Evolutionary conservation across 2,797 vertebrate species (phyloP).

Genomic region (Loris lydekkerianus): DNA sequence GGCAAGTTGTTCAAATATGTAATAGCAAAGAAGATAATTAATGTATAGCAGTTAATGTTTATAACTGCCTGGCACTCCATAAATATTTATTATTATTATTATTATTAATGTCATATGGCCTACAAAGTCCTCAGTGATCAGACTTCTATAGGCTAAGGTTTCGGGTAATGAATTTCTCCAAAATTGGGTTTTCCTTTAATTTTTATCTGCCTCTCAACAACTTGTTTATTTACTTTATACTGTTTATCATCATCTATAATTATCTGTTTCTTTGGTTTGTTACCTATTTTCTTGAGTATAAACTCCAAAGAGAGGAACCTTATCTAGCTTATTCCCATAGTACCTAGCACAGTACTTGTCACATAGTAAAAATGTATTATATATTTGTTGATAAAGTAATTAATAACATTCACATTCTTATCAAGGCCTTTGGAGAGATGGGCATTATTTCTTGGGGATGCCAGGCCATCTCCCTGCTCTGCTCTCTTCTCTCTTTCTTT

Average conservation of each 20-base stretch:
- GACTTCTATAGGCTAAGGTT: neutral
- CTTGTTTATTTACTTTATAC: neutral
- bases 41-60: neutral
- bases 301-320: neutral
- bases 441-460: no score
- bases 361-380: neutral
- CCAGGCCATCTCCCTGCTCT: no score
- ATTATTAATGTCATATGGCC: neutral
- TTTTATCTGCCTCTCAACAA: constrained; percentile 29
- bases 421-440: constrained; percentile 11
- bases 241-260: neutral
- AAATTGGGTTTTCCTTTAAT: neutral
- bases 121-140: neutral
- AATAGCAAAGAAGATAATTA: neutral
- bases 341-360: neutral
- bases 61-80: neutral
- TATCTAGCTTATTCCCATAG: constrained; percentile 8
- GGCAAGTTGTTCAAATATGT: neutral
- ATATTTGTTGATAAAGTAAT: constrained; percentile 36
- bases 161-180: constrained; percentile 5
- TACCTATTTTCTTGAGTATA: neutral
- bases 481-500: no score
- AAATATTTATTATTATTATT: neutral
- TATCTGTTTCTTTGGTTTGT: neutral
- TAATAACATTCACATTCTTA: constrained; percentile 14